Base-by-base conservation (phyloP, 2,888 invertebrate genomes). In the Acrobasis consociella region DNA sequence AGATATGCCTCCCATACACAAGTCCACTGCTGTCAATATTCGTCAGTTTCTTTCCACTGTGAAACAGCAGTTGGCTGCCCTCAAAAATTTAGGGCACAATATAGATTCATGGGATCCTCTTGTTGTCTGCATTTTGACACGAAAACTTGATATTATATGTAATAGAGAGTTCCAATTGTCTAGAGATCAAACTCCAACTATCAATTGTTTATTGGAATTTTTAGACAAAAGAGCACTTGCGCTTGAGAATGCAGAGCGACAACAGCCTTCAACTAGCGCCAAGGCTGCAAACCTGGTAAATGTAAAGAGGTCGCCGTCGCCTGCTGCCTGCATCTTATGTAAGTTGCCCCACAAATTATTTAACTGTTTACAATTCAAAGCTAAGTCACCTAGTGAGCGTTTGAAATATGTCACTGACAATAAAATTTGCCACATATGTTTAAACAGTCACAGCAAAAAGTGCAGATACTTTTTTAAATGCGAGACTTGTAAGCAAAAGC, bases 261-360 rank as follows among this genome's bases (percentile, higher is more conserved):
- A 39, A 39, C 39, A 39, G 39, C 39, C 39, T 39, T 39, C 39
- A 39, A 39, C 10, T 10, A 39, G 39, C 42, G 42, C 11, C 11
- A 42, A 42, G 42, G 42, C 42, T 42, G 42, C 11, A 42, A 42
- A 39, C 10, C 1, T 39, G 39, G 39, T 39, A 39, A 39, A 39
- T 5, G 7, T 39, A 7, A 39, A 39, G 39, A 39, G 3, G 39
- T 7, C 39, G 39, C 39, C 39, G 39, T 39, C 39, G 39, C 39
- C 39, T 39, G 39, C 39, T 39, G 39, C 5, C 49, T 49, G 62
- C 62, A 17, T 46, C 56, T 51, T 37, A 46, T 69, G 67, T 66
- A 64, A 67, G 66, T 64, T 46, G 2, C 10, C 55, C 11, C 67
- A 67, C 51, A 69, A 67, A 62, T 49, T 69, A 58, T 66, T 60